Percentiles rank a stretch among this genome's conserved stretches.
These are phyloP conservation scores for Herpetotheres cachinnans DNA, from an alignment of 2,113 vertebrate genomes.

Conservation along the genomic window DNA sequence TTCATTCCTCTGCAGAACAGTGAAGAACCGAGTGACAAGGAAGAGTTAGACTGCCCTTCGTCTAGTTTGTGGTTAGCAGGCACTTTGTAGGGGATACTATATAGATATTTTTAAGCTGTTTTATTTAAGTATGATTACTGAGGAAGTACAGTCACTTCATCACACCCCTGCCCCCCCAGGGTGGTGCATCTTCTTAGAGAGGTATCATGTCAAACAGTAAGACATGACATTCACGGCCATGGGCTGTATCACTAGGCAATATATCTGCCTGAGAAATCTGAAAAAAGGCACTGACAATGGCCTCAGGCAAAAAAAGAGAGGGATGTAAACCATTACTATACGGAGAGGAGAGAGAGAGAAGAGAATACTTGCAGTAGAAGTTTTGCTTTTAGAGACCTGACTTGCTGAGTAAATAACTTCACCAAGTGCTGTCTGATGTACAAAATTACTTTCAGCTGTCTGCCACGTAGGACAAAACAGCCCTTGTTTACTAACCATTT, in stretches of 20 bases:
- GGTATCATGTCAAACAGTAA: neutral
- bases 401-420: neutral
- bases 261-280: constrained; percentile 45
- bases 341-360: neutral
- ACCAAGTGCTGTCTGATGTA: neutral
- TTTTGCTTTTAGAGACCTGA: neutral
- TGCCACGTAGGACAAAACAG: neutral
- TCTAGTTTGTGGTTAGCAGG: neutral
- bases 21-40: neutral
- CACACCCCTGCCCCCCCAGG: neutral
- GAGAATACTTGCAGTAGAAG: neutral
- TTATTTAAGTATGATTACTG: neutral
- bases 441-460: neutral
- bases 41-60: neutral
- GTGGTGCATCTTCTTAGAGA: neutral
- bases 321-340: neutral
- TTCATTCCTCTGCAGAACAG: neutral
- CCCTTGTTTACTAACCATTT: neutral
- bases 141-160: neutral
- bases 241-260: constrained; percentile 8
- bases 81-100: neutral
- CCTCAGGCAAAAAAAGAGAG: neutral
- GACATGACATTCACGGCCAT: neutral
- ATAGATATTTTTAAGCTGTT: neutral
- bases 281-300: constrained; percentile 2